These are phyloP conservation scores for Sussaba pulchella DNA, from an alignment of 2,888 invertebrate genomes.

Conservation along the genomic window DNA sequence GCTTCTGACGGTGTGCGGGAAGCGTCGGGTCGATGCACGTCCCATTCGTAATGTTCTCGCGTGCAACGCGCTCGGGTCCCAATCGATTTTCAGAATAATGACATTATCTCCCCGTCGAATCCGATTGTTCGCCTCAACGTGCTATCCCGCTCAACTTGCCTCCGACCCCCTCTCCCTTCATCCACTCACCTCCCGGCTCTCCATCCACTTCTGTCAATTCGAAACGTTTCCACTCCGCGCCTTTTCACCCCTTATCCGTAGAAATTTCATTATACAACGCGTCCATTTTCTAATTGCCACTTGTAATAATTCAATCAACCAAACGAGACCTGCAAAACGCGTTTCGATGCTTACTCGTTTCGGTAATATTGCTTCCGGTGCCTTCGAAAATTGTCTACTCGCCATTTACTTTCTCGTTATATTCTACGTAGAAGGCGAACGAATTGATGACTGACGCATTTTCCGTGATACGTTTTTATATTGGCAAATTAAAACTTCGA, in stretches of 20 bases:
- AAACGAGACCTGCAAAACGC: background rate
- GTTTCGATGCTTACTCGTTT: conserved; percentile 3
- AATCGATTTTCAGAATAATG: conserved; percentile 66
- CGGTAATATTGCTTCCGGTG: background rate
- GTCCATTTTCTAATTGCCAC: conserved; percentile 65
- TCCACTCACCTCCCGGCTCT: no score
- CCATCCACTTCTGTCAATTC: conserved; percentile 23
- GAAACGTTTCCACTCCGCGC: conserved; percentile 32
- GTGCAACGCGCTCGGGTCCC: conserved; percentile 40
- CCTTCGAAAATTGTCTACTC: background rate
- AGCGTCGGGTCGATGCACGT: conserved; percentile 57
- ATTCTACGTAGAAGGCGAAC: background rate
- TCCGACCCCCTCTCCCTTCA: no score
- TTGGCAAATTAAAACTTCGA: no score
- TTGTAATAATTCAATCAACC: conserved; percentile 62
- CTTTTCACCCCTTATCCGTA: conserved; percentile 29
- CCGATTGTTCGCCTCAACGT: conserved; percentile 64
- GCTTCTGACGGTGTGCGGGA: conserved; percentile 23
- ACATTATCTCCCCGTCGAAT: conserved; percentile 62
- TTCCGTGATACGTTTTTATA: background rate
- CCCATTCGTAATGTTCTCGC: conserved; percentile 61
- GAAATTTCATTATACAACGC: conserved; percentile 59
- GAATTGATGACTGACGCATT: conserved; percentile 1
- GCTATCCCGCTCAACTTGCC: conserved; percentile 43
- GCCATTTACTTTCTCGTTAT: background rate